Percentiles rank a stretch among this genome's conserved stretches.
phyloP scores from a whole-genome alignment of 2,797 vertebrate genomes.

The Amblyraja radiata region DNA sequence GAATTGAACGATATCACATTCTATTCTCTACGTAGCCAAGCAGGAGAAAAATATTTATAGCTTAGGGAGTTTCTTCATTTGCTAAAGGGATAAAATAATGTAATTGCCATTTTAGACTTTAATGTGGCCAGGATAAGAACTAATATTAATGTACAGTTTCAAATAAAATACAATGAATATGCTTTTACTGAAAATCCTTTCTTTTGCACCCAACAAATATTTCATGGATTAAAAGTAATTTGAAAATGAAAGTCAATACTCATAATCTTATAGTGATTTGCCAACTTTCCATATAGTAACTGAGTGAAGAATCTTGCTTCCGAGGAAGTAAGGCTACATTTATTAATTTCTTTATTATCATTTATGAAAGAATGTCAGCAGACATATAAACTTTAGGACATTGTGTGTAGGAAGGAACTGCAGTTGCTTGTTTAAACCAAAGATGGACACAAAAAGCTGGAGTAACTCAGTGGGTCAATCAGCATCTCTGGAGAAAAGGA shows the following conservation, averaged over 20 bases:
- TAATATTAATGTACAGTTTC: neutral
- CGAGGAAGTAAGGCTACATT: neutral
- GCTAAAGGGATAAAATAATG: neutral
- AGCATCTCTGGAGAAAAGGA: no score
- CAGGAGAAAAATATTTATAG: neutral
- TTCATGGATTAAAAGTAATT: slow-evolving; percentile 1
- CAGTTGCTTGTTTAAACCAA: no score
- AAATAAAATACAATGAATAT: neutral
- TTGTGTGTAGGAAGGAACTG: no score
- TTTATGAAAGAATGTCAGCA: neutral
- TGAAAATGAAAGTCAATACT: neutral
- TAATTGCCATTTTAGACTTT: neutral
- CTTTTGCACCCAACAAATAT: neutral
- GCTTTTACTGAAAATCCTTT: slow-evolving; percentile 6
- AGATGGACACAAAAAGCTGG: no score
- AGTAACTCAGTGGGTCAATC: no score
- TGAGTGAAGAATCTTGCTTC: slow-evolving; percentile 18
- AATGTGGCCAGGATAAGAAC: neutral
- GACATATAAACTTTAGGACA: neutral
- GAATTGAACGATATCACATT: neutral
- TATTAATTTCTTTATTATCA: neutral
- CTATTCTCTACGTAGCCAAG: slow-evolving; percentile 11
- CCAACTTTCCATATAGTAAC: neutral
- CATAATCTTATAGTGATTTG: neutral
- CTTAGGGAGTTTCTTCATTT: neutral